These are phyloP conservation scores for Pelvicachromis taeniatus DNA, from an alignment of 2,113 vertebrate species.

Conservation along the genomic window DNA sequence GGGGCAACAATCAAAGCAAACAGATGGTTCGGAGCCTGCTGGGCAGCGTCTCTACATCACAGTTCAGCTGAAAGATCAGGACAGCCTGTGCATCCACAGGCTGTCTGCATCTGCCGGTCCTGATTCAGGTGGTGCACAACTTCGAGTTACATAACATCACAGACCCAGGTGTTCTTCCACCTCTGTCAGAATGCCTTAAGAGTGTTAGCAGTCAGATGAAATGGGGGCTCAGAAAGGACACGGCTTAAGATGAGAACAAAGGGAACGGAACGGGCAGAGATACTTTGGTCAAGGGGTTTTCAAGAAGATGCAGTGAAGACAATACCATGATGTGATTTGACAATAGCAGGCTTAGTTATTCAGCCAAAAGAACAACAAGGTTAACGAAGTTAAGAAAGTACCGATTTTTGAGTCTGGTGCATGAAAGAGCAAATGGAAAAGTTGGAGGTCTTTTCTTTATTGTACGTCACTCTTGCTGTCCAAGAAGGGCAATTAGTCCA, in stretches of 20 bases:
- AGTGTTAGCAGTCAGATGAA: neutral
- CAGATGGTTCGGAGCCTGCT: constrained; percentile 18
- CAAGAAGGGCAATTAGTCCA: constrained; percentile 35
- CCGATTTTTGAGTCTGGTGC: neutral
- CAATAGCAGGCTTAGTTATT: neutral
- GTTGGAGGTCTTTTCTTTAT: neutral
- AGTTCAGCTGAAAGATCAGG: neutral
- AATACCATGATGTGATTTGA: neutral
- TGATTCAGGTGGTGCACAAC: neutral
- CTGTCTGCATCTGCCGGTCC: neutral
- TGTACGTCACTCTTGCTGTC: neutral
- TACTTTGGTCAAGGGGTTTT: neutral
- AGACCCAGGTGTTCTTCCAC: neutral
- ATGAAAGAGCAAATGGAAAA: neutral
- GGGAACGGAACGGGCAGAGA: neutral
- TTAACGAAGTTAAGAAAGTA: neutral
- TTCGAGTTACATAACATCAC: neutral
- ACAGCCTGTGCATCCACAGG: neutral
- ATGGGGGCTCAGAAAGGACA: neutral
- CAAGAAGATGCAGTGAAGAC: neutral
- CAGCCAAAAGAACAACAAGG: neutral
- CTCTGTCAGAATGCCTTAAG: neutral
- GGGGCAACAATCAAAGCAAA: neutral
- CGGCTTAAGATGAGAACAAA: neutral
- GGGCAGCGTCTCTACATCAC: neutral